Evolutionary conservation across 2,113 vertebrate genomes (phyloP).

Genomic region (Pteropus alecto): DNA sequence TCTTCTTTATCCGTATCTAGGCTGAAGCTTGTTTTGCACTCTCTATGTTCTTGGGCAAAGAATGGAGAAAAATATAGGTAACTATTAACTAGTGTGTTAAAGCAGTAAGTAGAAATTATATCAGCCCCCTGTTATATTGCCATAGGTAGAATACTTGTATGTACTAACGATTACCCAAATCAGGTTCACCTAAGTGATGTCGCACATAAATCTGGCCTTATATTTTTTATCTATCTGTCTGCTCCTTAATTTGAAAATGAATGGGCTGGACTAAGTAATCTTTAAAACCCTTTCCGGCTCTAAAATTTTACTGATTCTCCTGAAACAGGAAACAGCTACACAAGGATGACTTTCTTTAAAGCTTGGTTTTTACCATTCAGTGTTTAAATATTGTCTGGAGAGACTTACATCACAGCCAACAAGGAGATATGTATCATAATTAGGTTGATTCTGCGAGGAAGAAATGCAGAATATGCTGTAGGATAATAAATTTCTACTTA

Average conservation of each 20-base stretch:
- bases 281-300: not conserved
- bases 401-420: not conserved
- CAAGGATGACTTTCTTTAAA: not conserved
- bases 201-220: not conserved
- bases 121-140: not conserved
- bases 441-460: not conserved
- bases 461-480: not conserved
- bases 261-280: not conserved
- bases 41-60: not conserved
- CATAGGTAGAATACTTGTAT: not conserved
- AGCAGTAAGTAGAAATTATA: not conserved
- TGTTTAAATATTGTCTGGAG: constrained; percentile 9
- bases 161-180: not conserved
- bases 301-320: not conserved
- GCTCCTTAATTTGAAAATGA: constrained; percentile 18
- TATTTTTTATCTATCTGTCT: not conserved
- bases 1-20: not conserved
- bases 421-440: not conserved
- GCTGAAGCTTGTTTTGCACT: not conserved
- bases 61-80: not conserved
- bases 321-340: not conserved
- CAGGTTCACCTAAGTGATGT: not conserved
- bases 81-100: not conserved
- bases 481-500: not conserved
- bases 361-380: not conserved